Evolutionary conservation across 2,113 vertebrate species (phyloP).

Genomic region (Chamaea fasciata): DNA sequence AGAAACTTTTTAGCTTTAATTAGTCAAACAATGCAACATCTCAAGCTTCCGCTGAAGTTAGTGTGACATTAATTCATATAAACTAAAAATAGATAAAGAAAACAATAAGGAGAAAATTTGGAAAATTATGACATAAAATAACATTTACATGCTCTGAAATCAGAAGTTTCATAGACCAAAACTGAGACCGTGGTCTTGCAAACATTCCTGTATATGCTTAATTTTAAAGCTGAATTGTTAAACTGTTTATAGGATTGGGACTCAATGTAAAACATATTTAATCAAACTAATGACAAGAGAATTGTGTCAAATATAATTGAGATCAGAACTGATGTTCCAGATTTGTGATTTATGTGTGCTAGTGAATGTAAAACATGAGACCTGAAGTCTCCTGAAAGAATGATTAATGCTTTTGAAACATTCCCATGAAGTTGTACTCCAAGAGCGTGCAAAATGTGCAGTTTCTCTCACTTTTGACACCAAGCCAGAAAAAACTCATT

Average conservation of each 20-base stretch:
- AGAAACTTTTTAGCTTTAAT: conserved; percentile 53
- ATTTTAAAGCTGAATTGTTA: background rate
- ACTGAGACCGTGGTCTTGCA: background rate
- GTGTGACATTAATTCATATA: background rate
- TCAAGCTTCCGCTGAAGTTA: background rate
- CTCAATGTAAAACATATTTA: background rate
- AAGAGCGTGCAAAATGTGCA: background rate
- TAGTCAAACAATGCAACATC: conserved; percentile 48
- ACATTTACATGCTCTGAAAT: background rate
- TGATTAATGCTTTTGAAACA: conserved; percentile 35
- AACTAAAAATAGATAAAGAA: background rate
- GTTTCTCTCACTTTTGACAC: conserved; percentile 24
- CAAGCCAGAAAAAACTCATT: conserved; percentile 33
- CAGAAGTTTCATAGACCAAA: background rate
- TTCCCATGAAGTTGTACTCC: conserved; percentile 24
- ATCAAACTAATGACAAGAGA: background rate
- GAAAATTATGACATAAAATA: background rate
- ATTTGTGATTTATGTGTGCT: conserved; percentile 14
- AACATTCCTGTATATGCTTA: background rate
- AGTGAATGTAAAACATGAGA: background rate
- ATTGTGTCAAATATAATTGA: conserved; percentile 22
- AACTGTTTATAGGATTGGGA: background rate
- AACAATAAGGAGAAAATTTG: background rate
- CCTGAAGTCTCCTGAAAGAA: conserved; percentile 18
- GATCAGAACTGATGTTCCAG: background rate